phyloP scores from a whole-genome alignment of 2,888 invertebrate species.

The Melieria picta region DNA sequence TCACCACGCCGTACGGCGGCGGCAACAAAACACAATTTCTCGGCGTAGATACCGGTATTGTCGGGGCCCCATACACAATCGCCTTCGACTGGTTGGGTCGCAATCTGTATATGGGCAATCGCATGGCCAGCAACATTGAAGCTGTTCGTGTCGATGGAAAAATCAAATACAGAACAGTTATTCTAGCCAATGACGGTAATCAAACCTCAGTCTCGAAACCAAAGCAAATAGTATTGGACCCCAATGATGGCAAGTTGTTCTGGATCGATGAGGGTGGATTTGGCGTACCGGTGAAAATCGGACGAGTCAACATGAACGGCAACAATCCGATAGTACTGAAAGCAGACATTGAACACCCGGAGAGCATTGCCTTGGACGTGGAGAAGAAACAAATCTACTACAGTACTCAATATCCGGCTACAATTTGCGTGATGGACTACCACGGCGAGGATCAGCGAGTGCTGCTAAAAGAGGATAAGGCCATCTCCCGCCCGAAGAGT shows the following conservation, averaged over 20 bases:
- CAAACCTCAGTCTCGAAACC: slow-evolving; percentile 88
- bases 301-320: slow-evolving; percentile 94
- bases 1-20: slow-evolving; percentile 83
- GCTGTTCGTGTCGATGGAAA: slow-evolving; percentile 87
- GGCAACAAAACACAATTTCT: slow-evolving; percentile 86
- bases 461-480: slow-evolving; percentile 75
- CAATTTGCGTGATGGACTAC: slow-evolving; percentile 76
- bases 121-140: slow-evolving; percentile 89
- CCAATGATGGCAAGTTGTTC: slow-evolving; percentile 91
- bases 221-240: slow-evolving; percentile 87
- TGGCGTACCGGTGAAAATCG: slow-evolving; percentile 89
- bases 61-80: slow-evolving; percentile 89
- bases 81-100: slow-evolving; percentile 98
- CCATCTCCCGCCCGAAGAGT: slow-evolving; percentile 81
- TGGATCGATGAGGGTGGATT: slow-evolving; percentile 97
- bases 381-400: slow-evolving; percentile 88
- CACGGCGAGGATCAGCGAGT: slow-evolving; percentile 77
- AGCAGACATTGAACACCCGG: slow-evolving; percentile 77
- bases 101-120: slow-evolving; percentile 93
- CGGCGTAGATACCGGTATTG: slow-evolving; percentile 83
- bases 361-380: slow-evolving; percentile 86
- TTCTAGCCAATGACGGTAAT: slow-evolving; percentile 90
- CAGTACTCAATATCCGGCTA: slow-evolving; percentile 80
- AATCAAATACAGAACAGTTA: slow-evolving; percentile 82
- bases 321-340: slow-evolving; percentile 78